Base-by-base conservation (phyloP, 2,888 invertebrate genomes). In the Flabesymbios commensalis region DNA sequence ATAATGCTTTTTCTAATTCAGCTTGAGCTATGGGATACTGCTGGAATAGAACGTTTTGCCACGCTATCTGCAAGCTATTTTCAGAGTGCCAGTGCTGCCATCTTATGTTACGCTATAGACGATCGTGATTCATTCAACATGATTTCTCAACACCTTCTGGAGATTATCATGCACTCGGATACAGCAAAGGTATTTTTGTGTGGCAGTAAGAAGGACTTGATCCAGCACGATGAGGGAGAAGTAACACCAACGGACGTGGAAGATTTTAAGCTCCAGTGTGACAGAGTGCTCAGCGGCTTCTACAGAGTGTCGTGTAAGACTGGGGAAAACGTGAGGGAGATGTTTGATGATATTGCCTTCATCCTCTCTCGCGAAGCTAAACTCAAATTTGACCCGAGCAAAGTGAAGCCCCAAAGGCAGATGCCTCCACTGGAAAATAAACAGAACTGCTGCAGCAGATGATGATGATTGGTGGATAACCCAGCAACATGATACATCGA, bases 21-120 rank as follows among this genome's bases (percentile, higher is more conserved):
- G 94, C 85, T 96, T 65, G 94, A 94, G 84, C 84, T 96, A 71
- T 96, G 95, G 94, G 96, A 96, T 80, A 96, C 96, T 39, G 95
- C 94, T 70, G 95, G 95, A 52, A 94, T 96, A 93, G 96, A 96
- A 83, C 87, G 95, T 74, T 94, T 95, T 67, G 94, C 94, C 48
- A 94, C 94, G 2, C 92, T 96, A 24, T 95, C 95, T 14, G 93
- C 93, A 31, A 93, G 93, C 78, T 96, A 96, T 81, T 96, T 94
- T 82, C 94, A 95, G 84, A 94, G 94, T 84, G 92, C 95, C 2
- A 94, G 94, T 81, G 95, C 94, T 64, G 95, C 94, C 61, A 89
- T 96, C 73, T 85, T 96, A 66, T 94, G 94, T 4, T 96, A 94
- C 84, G 90, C 93, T 39, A 84, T 93, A 68, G 93, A 94, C 78